Percentiles rank a stretch among this genome's conserved stretches.
Conservation (phyloP, 2,113 vertebrate genomes). For the Syngnathus scovelli region DNA sequence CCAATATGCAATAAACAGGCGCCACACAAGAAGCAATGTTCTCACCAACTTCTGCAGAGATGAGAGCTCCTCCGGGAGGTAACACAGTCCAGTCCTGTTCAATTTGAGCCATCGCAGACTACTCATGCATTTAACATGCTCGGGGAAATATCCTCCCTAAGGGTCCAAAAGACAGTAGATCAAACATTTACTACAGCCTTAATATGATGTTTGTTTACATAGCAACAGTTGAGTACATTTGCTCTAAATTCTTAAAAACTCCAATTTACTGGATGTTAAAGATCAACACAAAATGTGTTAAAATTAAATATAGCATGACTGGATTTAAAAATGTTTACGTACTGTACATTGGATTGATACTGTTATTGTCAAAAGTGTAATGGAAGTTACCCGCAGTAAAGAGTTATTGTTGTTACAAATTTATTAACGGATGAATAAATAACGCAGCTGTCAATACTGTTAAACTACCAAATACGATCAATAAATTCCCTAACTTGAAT, state of each 20-base stretch:
- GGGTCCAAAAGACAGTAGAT: neutral
- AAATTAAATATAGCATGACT: neutral
- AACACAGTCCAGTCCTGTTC: conserved; percentile 92
- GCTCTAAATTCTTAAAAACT: neutral
- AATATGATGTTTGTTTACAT: neutral
- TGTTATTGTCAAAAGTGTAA: no score
- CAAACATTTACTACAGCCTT: neutral
- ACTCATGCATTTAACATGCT: conserved; percentile 93
- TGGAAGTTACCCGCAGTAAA: neutral
- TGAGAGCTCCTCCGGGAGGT: conserved; percentile 92
- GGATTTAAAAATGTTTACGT: neutral
- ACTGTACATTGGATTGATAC: no score
- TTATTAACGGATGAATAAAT: neutral
- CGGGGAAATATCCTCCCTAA: conserved; percentile 94
- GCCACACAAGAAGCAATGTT: neutral
- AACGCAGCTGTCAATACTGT: neutral
- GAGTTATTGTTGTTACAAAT: neutral
- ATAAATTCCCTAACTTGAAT: neutral
- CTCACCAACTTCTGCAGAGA: conserved; percentile 95
- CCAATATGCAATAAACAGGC: neutral
- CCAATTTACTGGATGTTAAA: no score
- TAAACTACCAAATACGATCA: neutral
- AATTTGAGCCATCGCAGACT: conserved; percentile 97
- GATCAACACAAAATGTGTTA: neutral
- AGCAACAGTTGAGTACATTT: neutral